phyloP scores from a whole-genome alignment of 2,113 vertebrate species.

The Nanorana parkeri region DNA sequence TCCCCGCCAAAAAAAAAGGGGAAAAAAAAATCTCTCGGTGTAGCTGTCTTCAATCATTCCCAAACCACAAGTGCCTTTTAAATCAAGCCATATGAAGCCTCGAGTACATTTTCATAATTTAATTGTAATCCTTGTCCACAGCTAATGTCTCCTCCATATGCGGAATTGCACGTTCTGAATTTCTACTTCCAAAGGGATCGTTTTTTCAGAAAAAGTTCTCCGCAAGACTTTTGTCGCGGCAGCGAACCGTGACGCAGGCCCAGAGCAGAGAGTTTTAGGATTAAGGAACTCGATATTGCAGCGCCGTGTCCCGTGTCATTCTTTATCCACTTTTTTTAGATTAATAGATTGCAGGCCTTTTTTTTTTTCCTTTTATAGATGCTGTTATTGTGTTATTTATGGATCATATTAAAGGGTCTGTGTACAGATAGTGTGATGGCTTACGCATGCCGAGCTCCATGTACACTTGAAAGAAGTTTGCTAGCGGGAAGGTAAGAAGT shows the following conservation, averaged over 20 bases:
- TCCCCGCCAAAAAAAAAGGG: not conserved
- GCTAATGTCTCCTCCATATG: slow-evolving; percentile 39
- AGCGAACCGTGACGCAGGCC: slow-evolving; percentile 1
- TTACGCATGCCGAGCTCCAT: too few species aligned
- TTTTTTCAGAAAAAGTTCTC: slow-evolving; percentile 9
- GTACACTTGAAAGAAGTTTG: too few species aligned
- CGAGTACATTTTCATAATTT: slow-evolving; percentile 13
- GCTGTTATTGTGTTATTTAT: slow-evolving; percentile 12
- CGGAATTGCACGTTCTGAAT: slow-evolving; percentile 22
- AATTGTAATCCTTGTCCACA: slow-evolving; percentile 38
- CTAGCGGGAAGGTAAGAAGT: too few species aligned
- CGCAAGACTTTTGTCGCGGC: slow-evolving; percentile 33
- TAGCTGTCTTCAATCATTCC: slow-evolving; percentile 43
- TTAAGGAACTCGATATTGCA: slow-evolving; percentile 26
- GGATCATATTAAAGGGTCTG: not conserved
- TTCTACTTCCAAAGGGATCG: slow-evolving; percentile 43
- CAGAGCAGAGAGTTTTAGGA: not conserved
- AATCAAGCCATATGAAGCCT: slow-evolving; percentile 45
- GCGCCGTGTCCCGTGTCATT: slow-evolving; percentile 2
- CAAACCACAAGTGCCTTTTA: slow-evolving; percentile 43
- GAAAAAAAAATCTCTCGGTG: not conserved
- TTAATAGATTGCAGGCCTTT: slow-evolving; percentile 7
- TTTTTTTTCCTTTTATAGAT: slow-evolving; percentile 14
- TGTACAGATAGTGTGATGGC: too few species aligned
- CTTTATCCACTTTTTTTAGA: not conserved